Percentiles rank a stretch among this genome's conserved stretches.
Evolutionary conservation across 2,797 vertebrate species (phyloP).

Genomic region (Cyclura pinguis): DNA sequence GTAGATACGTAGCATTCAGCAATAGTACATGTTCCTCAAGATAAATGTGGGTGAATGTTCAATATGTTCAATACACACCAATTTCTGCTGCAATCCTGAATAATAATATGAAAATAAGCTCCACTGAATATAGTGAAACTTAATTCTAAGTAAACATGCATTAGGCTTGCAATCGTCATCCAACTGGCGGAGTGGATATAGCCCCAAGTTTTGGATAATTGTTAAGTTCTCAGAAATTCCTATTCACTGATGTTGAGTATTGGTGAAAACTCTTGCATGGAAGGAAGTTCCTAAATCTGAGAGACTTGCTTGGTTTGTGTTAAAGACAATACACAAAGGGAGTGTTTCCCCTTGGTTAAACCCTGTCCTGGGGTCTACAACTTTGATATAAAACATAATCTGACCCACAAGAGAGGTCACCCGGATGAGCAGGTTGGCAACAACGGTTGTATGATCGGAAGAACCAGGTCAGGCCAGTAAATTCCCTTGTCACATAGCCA

Average conservation of each 20-base stretch:
- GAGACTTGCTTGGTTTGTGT: background rate
- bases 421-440: too few species aligned
- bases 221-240: background rate
- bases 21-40: background rate
- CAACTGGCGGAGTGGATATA: background rate
- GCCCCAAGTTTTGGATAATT: background rate
- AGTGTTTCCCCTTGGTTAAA: too few species aligned
- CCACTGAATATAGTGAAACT: background rate
- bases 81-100: background rate
- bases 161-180: background rate
- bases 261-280: too few species aligned
- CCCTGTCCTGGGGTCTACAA: too few species aligned
- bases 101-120: background rate
- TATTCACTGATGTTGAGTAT: background rate
- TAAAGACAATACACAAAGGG: background rate
- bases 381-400: too few species aligned
- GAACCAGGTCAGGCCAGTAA: too few species aligned
- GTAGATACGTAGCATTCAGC: background rate
- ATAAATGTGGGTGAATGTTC: background rate
- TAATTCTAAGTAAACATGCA: background rate
- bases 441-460: too few species aligned
- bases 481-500: too few species aligned
- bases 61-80: too few species aligned
- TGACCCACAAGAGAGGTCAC: too few species aligned
- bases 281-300: background rate